Percentiles rank a stretch among this genome's conserved stretches.
These are phyloP conservation scores for Anguilla megastoma DNA, from an alignment of 2,797 vertebrate genomes.

Conservation along the genomic window DNA sequence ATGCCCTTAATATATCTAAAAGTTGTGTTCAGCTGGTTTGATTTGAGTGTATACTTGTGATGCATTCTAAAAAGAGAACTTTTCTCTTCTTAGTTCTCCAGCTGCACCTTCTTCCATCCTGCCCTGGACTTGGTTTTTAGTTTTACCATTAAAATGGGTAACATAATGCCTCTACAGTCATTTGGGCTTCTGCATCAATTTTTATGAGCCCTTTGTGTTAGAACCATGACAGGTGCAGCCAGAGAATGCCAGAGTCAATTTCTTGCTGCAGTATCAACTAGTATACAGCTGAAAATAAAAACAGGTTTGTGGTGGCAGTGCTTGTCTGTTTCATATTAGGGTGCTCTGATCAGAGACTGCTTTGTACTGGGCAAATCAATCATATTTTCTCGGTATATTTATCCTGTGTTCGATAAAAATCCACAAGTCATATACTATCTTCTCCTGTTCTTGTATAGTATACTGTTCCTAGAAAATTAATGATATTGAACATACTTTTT, in stretches of 20 bases:
- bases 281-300: constrained; percentile 5
- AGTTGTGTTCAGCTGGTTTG: neutral
- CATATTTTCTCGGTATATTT: neutral
- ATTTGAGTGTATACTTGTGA: neutral
- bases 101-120: neutral
- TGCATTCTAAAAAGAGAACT: neutral
- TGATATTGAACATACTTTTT: neutral
- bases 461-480: neutral
- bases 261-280: neutral
- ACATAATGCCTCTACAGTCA: neutral
- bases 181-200: neutral
- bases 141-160: constrained; percentile 2
- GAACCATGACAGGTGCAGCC: neutral
- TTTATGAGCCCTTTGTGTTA: neutral
- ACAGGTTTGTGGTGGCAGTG: neutral
- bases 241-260: neutral
- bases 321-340: neutral
- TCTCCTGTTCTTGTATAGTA: neutral
- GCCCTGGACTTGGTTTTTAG: neutral
- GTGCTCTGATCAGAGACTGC: neutral
- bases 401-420: neutral
- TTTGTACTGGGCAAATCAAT: neutral
- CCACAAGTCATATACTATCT: neutral
- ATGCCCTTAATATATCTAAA: neutral
- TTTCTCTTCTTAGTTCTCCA: neutral